Evolutionary conservation across 2,888 invertebrate genomes (phyloP).

Genomic region (Liodrosophila aerea): DNA sequence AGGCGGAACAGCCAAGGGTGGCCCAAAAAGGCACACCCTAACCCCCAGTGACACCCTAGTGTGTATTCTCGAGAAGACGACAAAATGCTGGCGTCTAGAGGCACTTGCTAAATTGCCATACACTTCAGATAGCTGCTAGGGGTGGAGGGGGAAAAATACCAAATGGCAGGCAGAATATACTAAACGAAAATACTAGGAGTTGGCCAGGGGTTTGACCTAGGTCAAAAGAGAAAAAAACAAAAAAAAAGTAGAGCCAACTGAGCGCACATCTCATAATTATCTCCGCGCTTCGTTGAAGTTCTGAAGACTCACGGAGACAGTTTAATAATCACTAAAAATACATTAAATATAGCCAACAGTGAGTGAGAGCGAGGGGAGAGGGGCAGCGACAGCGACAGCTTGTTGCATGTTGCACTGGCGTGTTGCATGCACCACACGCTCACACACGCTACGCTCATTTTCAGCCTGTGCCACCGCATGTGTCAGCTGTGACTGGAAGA

Average conservation of each 20-base stretch:
- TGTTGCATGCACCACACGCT: conserved; percentile 52
- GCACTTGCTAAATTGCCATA: conserved; percentile 74
- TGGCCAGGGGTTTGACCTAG: conserved; percentile 25
- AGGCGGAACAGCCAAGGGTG: no score
- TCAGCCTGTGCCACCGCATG: neutral
- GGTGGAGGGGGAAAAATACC: no score
- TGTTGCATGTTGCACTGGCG: conserved; percentile 43
- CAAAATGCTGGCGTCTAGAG: conserved; percentile 73
- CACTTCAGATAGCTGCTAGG: conserved; percentile 41
- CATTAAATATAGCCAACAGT: conserved; percentile 14
- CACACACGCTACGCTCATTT: conserved; percentile 45
- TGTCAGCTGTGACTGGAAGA: conserved; percentile 35
- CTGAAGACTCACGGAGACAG: conserved; percentile 71
- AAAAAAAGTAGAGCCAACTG: conserved; percentile 40
- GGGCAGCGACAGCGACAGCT: conserved; percentile 17
- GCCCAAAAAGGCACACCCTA: no score
- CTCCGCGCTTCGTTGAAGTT: conserved; percentile 70
- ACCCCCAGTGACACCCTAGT: no score
- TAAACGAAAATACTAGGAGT: neutral
- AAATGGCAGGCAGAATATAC: no score
- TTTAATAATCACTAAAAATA: conserved; percentile 67
- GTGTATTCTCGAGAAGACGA: conserved; percentile 41
- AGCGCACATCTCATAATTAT: conserved; percentile 76
- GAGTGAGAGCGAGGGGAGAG: neutral
- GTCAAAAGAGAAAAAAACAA: conserved; percentile 30